These are phyloP conservation scores for Actias luna DNA, from an alignment of 2,888 invertebrate genomes.

Conservation along the genomic window DNA sequence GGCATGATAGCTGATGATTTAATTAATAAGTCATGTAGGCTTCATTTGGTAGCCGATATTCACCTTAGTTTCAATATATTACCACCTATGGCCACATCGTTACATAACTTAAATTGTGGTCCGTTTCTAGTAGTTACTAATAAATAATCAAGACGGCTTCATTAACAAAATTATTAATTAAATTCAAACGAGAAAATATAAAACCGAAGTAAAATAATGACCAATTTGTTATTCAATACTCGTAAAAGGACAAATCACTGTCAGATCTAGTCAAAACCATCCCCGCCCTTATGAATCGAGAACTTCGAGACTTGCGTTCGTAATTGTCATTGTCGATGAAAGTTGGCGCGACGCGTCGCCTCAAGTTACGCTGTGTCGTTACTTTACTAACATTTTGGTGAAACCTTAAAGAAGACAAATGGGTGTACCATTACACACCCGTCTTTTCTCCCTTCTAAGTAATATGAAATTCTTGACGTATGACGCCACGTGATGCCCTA, in stretches of 20 bases:
- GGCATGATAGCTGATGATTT: no score
- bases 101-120: no score
- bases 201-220: background rate
- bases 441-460: conserved; percentile 31
- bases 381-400: conserved; percentile 50
- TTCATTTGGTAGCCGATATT: no score
- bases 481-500: conserved; percentile 50
- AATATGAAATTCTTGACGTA: conserved; percentile 49
- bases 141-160: no score
- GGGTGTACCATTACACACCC: conserved; percentile 62
- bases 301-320: background rate
- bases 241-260: background rate
- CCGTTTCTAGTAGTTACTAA: no score
- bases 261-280: conserved; percentile 1
- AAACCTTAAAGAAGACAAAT: conserved; percentile 68
- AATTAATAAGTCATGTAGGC: no score
- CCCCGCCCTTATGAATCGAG: background rate
- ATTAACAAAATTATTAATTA: background rate
- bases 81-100: no score
- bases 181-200: background rate
- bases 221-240: background rate
- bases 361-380: conserved; percentile 27
- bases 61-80: no score
- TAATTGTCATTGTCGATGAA: conserved; percentile 7
- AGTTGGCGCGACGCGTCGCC: background rate